Base-by-base conservation (phyloP, 1,140 invertebrate species). In the Acyrthosiphon pisum region DNA sequence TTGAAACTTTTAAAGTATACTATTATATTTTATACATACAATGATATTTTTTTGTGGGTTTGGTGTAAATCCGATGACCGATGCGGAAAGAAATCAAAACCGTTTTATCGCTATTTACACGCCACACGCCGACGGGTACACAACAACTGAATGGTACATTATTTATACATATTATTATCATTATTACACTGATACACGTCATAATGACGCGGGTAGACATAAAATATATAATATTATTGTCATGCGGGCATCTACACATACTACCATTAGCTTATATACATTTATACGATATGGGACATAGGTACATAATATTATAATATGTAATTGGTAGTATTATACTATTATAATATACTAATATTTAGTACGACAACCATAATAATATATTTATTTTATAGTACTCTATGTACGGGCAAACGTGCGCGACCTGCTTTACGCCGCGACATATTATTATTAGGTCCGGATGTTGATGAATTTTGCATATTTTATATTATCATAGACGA, bases 21-120 rank as follows among this genome's bases (percentile, higher is more conserved):
- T 41, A 41, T 41, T 41, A 41, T 41, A 3, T 41, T 41, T 41
- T 41, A 41, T 41, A 41, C 41, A 41, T 4, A 41, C 41, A 41
- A 41, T 41, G 41, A 41, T 41, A 41, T 41, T 41, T 41, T 41
- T 41, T 41, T 41, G 41, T 41, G 2, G 41, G 41, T 4, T 41
- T 41, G 41, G 41, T 41, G 41, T 41, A 41, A 41, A 41, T 41
- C 41, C 41, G 41, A 41, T 41, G 2, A 2, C 41, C 41, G 14
- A 35, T 76, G 60, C 60, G 37, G 22, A 84, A 84, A 44, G 83
- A 84, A 84, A 84, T 84, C 83, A 84, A 84, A 84, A 84, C 37
- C 22, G 23, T 84, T 41, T 84, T 84, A 84, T 41, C 83, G 30
- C 41, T 41, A 44, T 84, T 84, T 41, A 41, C 81, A 41, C n/a